Conservation (phyloP, 2,113 vertebrate species). For the Alexandromys fortis region DNA sequence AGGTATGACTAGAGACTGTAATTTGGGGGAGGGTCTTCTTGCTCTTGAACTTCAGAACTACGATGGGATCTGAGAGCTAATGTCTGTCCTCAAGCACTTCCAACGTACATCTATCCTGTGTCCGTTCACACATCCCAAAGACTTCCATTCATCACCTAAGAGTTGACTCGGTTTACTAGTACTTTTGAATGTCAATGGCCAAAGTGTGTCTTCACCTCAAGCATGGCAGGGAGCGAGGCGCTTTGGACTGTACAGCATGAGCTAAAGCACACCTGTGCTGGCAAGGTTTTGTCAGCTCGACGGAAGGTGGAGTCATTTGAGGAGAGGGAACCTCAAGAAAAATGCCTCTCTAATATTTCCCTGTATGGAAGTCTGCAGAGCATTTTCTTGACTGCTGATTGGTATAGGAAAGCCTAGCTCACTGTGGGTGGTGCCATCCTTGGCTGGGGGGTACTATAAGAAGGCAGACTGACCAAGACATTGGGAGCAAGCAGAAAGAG, state of each 20-base stretch:
- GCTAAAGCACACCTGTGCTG: neutral
- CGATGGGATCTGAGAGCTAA: neutral
- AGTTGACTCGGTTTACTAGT: neutral
- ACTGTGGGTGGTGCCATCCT: neutral
- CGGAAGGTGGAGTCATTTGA: neutral
- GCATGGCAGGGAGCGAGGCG: accelerated
- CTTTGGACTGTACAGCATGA: accelerated
- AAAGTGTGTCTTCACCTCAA: neutral
- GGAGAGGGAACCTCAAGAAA: neutral
- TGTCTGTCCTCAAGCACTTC: neutral
- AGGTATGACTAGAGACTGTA: neutral
- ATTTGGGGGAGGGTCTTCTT: neutral
- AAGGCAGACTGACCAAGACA: neutral
- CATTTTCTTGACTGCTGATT: neutral
- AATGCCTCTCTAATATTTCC: neutral
- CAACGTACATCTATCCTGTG: neutral
- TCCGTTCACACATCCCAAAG: neutral
- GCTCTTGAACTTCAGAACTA: neutral
- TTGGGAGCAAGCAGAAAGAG: neutral
- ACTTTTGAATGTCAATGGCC: neutral
- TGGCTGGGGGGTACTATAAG: neutral
- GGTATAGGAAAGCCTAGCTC: neutral
- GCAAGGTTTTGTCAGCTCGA: neutral
- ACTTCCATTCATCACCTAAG: too few species aligned
- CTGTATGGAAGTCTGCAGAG: neutral